Base-by-base conservation (phyloP, 2,888 invertebrate species). In the Caenorhabditis plicata region DNA sequence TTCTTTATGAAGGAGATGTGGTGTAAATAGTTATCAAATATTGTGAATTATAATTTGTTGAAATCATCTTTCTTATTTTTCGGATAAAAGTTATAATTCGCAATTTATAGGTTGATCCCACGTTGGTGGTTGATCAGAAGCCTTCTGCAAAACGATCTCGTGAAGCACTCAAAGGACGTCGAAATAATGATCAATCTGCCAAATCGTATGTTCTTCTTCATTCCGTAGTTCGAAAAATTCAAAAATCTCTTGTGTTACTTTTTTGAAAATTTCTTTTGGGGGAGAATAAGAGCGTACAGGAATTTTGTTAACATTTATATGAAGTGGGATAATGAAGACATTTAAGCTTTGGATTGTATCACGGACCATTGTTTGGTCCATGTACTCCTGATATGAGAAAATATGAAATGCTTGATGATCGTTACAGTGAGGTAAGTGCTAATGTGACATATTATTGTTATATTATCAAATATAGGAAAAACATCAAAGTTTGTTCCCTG, bases 341-440 rank as follows among this genome's bases (percentile, higher is more conserved):
- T n/a, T n/a, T 4, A 13, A 13, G n/a, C 33, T 7, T 4, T 4
- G 2, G 19, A 2, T 11, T 27, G 11, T 7, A 38, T 27, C 25
- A 26, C 20, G 38, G 27, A 2, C 26, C 31, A n/a, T 44, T 39
- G 49, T 55, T 49, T 22, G 35, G 27, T 1, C 40, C 11, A 15
- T 15, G 36, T 1, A 26, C 43, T 5, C 0, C 31, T 9, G 55
- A 61, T 25, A 47, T 80, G 40, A 87, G 92, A 20, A 87, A 91
- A 43, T 89, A 90, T 0, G 93, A 94, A 83, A 90, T 91, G n/a
- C 88, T 89, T 17, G 95, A 96, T 84, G 96, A 96, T 84, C 88
- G 92, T 4, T 94, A 95, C 84, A 91, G 95, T 53, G 87, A 92
- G 11, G 50, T 40, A 11, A 15, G 8, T 5, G 17, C 4, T 15